A percentile compares a stretch with the other conserved stretches of the same genome.
Conservation (phyloP, 2,888 invertebrate genomes). For the Drosophila anomalata region DNA sequence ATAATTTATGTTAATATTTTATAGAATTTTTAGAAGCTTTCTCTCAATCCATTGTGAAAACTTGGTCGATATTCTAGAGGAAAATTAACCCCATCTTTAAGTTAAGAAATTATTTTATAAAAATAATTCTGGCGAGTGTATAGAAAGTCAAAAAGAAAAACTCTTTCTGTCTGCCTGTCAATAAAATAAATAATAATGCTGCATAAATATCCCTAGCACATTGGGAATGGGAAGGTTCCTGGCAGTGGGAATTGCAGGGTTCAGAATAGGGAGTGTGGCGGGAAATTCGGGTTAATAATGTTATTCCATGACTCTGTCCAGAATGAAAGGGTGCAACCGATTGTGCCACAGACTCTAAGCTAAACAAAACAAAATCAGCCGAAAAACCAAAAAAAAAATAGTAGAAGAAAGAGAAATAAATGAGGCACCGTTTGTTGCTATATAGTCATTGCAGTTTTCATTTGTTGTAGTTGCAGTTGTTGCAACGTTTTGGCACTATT, state of each 20-base stretch:
- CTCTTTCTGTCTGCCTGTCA: slow-evolving; percentile 59
- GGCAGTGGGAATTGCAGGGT: slow-evolving; percentile 12
- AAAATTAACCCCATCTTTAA: too few relatives aligned
- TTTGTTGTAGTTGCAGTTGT: slow-evolving; percentile 65
- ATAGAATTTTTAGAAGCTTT: too few relatives aligned
- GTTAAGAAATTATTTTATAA: background rate
- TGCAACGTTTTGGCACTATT: slow-evolving; percentile 75
- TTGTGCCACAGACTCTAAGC: slow-evolving; percentile 30
- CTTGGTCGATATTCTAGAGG: too few relatives aligned
- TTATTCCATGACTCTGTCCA: slow-evolving; percentile 62
- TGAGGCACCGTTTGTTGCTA: slow-evolving; percentile 60
- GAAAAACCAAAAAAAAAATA: slow-evolving; percentile 16
- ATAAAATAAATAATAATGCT: slow-evolving; percentile 78
- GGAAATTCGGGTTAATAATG: slow-evolving; percentile 62
- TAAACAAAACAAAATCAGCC: slow-evolving; percentile 15
- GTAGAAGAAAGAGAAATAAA: slow-evolving; percentile 53
- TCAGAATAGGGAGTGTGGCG: slow-evolving; percentile 1
- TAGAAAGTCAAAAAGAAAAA: slow-evolving; percentile 43
- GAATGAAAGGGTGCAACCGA: slow-evolving; percentile 74
- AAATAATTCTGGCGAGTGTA: slow-evolving; percentile 18
- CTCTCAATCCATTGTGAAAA: too few relatives aligned
- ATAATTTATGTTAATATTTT: too few relatives aligned
- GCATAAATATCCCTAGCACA: slow-evolving; percentile 67
- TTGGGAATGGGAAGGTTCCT: slow-evolving; percentile 41
- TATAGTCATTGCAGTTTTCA: slow-evolving; percentile 59